Percentiles rank a stretch among this genome's conserved stretches.
These are phyloP conservation scores for Oryzias curvinotus DNA, from an alignment of 2,113 vertebrate genomes.

Conservation along the genomic window DNA sequence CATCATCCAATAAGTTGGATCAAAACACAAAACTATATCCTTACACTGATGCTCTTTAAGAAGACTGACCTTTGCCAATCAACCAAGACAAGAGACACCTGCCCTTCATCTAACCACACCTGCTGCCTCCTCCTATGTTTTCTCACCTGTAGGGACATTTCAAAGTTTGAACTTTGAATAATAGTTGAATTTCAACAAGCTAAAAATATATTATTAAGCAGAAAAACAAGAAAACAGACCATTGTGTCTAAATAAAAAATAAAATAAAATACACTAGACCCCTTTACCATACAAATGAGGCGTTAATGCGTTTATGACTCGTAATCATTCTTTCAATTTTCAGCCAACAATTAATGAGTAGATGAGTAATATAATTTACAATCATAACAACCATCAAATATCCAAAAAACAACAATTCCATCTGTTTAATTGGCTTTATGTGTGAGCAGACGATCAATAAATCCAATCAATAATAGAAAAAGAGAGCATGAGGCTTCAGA, in stretches of 20 bases:
- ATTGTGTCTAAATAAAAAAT: not conserved
- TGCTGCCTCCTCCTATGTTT: conserved; percentile 10
- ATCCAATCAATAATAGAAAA: conserved; percentile 52
- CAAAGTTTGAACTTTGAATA: too few species aligned
- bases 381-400: conserved; percentile 19
- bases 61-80: conserved; percentile 42
- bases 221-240: not conserved
- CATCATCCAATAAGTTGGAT: conserved; percentile 8
- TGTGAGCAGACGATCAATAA: conserved; percentile 49
- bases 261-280: too few species aligned
- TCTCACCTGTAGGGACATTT: conserved; percentile 36
- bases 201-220: conserved; percentile 1
- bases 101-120: conserved; percentile 40
- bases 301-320: too few species aligned
- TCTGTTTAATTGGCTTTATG: conserved; percentile 38
- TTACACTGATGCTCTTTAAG: conserved; percentile 17
- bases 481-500: conserved; percentile 24
- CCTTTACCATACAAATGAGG: too few species aligned
- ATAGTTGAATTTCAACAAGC: conserved; percentile 1
- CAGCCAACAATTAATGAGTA: too few species aligned
- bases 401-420: conserved; percentile 35
- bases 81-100: conserved; percentile 47
- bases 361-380: conserved; percentile 12
- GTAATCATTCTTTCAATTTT: too few species aligned
- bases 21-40: conserved; percentile 4